phyloP scores from a whole-genome alignment of 1,140 invertebrate genomes.

The Meloidogyne floridensis region DNA sequence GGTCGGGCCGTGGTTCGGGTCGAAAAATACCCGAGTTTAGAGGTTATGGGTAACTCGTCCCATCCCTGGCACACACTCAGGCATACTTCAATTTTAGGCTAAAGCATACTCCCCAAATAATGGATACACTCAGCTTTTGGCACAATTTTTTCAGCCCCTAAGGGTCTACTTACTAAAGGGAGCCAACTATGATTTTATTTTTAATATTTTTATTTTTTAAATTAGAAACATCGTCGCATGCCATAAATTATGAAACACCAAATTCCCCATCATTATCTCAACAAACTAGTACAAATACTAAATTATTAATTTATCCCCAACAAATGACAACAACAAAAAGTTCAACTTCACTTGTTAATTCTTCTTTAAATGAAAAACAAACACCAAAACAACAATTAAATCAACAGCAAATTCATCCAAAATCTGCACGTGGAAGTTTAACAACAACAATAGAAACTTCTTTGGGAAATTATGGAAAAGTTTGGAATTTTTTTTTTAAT shows the following conservation, averaged over 20 bases:
- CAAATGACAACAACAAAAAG: neutral
- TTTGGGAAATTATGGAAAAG: neutral
- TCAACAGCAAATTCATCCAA: neutral
- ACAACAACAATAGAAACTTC: neutral
- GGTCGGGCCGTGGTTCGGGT: too few relatives aligned
- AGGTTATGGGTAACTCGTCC: too few relatives aligned
- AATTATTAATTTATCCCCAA: neutral
- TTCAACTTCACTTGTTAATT: neutral
- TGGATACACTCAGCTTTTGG: too few relatives aligned
- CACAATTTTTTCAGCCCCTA: too few relatives aligned
- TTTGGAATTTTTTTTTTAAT: neutral
- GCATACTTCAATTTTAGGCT: too few relatives aligned
- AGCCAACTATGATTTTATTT: too few relatives aligned
- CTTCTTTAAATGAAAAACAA: neutral
- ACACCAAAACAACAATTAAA: neutral
- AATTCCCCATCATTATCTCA: neutral
- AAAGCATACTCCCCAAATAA: too few relatives aligned
- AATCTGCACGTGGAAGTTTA: conserved; percentile 1
- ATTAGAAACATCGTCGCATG: neutral
- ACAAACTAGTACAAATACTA: neutral
- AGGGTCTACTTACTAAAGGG: too few relatives aligned
- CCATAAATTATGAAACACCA: neutral
- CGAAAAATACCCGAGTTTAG: too few relatives aligned
- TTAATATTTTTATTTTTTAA: too few relatives aligned
- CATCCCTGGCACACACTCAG: too few relatives aligned